These are phyloP conservation scores for Rhincodon typus DNA, from an alignment of 2,797 vertebrate species.

Conservation along the genomic window DNA sequence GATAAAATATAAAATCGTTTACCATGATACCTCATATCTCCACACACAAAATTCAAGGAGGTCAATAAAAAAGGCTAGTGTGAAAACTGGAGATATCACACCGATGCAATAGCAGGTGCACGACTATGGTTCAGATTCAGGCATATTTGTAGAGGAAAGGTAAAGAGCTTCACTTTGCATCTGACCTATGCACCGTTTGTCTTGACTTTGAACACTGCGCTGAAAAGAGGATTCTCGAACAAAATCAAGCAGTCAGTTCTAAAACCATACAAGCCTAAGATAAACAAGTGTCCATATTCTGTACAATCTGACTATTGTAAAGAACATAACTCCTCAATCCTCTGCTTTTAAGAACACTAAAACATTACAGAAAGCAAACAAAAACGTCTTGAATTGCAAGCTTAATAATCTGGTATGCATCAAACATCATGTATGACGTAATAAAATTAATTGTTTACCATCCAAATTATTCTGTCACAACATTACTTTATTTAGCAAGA, in stretches of 20 bases:
- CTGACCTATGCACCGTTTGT: background rate
- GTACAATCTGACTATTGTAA: background rate
- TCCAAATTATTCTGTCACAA: conserved; percentile 31
- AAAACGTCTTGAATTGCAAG: background rate
- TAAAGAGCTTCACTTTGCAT: background rate
- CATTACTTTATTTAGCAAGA: conserved; percentile 45
- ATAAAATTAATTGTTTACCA: background rate
- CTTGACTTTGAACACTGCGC: background rate
- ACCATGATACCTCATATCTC: background rate
- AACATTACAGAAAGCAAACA: background rate
- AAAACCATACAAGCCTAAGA: background rate
- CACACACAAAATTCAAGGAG: background rate
- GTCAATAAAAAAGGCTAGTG: background rate
- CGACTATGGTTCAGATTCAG: background rate
- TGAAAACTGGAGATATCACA: background rate
- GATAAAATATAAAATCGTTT: background rate
- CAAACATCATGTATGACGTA: background rate
- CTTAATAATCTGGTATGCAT: background rate
- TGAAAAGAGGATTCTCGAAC: background rate
- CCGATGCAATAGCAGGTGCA: background rate
- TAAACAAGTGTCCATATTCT: background rate
- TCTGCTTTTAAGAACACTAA: background rate
- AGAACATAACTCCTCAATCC: background rate
- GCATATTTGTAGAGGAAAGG: background rate
- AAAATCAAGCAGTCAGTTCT: background rate